Evolutionary conservation across 30 jellyfish, hydroid and myxozoan species (phyloP).

Genomic region (Catostylus mosaicus): DNA sequence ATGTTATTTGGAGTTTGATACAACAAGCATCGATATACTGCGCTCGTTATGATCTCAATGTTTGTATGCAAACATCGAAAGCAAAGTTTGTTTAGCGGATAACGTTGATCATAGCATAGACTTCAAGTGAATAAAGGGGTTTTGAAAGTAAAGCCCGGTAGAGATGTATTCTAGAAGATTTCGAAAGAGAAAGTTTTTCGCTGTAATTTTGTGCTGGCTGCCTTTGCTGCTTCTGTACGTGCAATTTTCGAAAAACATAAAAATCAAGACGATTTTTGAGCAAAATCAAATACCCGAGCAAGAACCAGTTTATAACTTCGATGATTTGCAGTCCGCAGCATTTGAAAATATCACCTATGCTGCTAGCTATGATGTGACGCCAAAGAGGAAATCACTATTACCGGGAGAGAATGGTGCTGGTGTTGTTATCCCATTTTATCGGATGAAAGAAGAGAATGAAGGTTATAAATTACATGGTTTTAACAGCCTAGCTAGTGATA

Average conservation of each 20-base stretch:
- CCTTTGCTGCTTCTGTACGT: constrained; percentile 9
- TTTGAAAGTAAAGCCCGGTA: neutral
- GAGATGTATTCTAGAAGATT: neutral
- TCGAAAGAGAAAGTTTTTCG: neutral
- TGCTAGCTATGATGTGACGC: constrained; percentile 69
- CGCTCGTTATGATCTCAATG: too few relatives aligned
- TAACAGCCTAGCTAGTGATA: constrained; percentile 73
- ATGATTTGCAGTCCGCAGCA: neutral
- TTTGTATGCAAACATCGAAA: too few relatives aligned
- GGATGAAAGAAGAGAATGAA: constrained; percentile 41
- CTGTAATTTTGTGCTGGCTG: constrained; percentile 14
- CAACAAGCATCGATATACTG: too few relatives aligned
- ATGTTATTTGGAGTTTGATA: too few relatives aligned
- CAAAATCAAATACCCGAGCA: neutral
- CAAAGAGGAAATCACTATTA: constrained; percentile 25
- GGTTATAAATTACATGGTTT: constrained; percentile 86
- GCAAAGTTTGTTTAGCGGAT: too few relatives aligned
- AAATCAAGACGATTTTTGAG: neutral
- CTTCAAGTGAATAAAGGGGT: too few relatives aligned
- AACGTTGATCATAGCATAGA: too few relatives aligned
- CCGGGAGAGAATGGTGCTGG: constrained; percentile 83
- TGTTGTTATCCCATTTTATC: constrained; percentile 40
- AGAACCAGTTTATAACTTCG: neutral
- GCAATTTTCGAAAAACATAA: neutral
- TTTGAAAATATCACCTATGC: constrained; percentile 12